phyloP scores from a whole-genome alignment of 2,888 invertebrate genomes.

The Prenolepis imparis region DNA sequence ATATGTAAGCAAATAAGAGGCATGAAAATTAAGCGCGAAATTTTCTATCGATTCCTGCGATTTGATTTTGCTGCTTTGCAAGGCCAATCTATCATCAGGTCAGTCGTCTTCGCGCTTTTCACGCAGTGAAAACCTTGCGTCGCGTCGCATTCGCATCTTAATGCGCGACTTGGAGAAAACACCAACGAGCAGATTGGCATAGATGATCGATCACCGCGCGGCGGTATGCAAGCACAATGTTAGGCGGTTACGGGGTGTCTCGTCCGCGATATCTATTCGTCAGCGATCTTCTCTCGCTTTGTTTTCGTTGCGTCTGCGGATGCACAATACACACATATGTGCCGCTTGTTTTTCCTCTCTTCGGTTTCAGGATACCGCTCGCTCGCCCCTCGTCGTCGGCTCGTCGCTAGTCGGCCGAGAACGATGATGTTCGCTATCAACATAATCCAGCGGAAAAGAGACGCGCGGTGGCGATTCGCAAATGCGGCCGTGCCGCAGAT shows the following conservation, averaged over 20 bases:
- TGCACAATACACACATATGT: not conserved
- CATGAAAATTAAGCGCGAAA: not conserved
- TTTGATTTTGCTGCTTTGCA: not conserved
- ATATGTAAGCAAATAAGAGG: not conserved
- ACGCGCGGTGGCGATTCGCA: slow-evolving; percentile 57
- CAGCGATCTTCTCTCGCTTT: slow-evolving; percentile 60
- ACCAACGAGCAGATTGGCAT: slow-evolving; percentile 33
- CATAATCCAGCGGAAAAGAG: slow-evolving; percentile 66
- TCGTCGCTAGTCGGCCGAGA: not conserved
- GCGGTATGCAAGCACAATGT: slow-evolving; percentile 41
- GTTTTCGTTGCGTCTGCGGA: slow-evolving; percentile 63
- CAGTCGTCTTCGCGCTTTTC: slow-evolving; percentile 21
- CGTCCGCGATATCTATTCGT: slow-evolving; percentile 68
- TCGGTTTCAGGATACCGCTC: slow-evolving; percentile 36
- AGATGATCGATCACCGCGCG: slow-evolving; percentile 40
- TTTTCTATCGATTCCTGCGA: not conserved
- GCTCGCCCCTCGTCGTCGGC: slow-evolving; percentile 23
- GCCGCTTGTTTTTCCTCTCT: slow-evolving; percentile 56
- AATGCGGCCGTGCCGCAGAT: slow-evolving; percentile 55
- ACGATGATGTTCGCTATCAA: slow-evolving; percentile 66
- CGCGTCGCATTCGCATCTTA: slow-evolving; percentile 28
- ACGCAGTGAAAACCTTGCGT: slow-evolving; percentile 26
- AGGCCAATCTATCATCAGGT: slow-evolving; percentile 25
- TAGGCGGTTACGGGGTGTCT: slow-evolving; percentile 66
- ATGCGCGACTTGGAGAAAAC: slow-evolving; percentile 35